Conservation (phyloP, 2,888 invertebrate species). For the Coecobrya sp. region DNA sequence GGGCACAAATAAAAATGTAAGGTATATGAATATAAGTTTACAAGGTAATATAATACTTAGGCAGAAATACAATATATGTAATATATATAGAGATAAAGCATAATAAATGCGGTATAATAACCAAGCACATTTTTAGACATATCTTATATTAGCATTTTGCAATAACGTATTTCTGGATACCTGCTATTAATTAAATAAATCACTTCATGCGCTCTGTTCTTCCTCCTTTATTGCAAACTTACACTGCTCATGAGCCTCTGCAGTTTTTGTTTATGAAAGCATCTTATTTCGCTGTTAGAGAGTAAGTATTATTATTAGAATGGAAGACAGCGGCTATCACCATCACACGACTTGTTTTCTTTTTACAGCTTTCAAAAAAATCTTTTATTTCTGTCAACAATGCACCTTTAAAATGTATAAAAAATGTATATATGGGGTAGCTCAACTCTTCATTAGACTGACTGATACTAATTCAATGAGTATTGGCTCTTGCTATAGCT, state of each 20-base stretch:
- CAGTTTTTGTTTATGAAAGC: not conserved
- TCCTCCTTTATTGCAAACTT: not conserved
- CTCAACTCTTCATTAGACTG: not conserved
- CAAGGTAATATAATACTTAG: too few relatives aligned
- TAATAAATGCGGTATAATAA: not conserved
- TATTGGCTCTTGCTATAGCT: not conserved
- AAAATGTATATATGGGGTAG: not conserved
- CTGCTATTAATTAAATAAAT: slow-evolving; percentile 45
- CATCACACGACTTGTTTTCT: slow-evolving; percentile 27
- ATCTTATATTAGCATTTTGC: not conserved
- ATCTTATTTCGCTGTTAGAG: not conserved
- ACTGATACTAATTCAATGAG: not conserved
- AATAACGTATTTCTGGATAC: not conserved
- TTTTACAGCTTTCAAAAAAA: slow-evolving; percentile 40
- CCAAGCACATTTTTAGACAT: not conserved
- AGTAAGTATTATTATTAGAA: slow-evolving; percentile 2
- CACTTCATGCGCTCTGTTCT: not conserved
- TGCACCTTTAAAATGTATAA: not conserved
- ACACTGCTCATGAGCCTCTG: not conserved
- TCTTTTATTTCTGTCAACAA: slow-evolving; percentile 19
- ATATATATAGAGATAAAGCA: not conserved
- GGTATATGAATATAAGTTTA: not conserved
- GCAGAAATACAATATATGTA: not conserved
- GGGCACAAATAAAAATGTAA: not conserved
- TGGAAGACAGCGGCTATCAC: slow-evolving; percentile 3